Evolutionary conservation across 2,888 invertebrate genomes (phyloP), one percentile per base, ranked within the genome.

Genomic region (Heterodera filipjevi): DNA sequence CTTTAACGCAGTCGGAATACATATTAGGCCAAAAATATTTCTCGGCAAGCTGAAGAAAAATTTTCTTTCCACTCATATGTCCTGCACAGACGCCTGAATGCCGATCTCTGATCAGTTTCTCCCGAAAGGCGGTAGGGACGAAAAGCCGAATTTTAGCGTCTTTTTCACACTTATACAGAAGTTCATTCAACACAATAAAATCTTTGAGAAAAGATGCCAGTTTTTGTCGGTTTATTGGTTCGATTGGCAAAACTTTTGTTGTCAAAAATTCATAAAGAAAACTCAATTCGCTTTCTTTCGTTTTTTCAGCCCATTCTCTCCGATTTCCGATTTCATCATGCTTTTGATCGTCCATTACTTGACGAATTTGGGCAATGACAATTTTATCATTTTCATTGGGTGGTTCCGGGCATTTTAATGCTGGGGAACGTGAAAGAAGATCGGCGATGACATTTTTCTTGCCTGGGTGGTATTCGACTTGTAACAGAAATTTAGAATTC

Each of bases 61-160:
- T 80, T 49, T 82, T 83, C 39, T 71, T 53, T 35, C 49, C 80
- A 30, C 77, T 76, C 27, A 83, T 75, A 53, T 84, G 84, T 16
- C 80, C 84, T 8, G 81, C 79, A 10, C 76, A 68, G 3, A 35
- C 27, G 16, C 77, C 77, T 0, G n/a, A 66, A 70, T 84, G 84
- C 33, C 79, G 77, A 0, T 82, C 80, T 8, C 66, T 27, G 27
- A 82, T 70, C 10, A 83, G 12, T 16, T 72, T 35, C 5, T 19
- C 10, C n/a, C 64, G 76, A 5, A 78, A 16, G 5, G 71, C 46
- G 5, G 10, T 10, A 0, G 83, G 83, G 14, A 83, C 59, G 46
- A 49, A 44, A 27, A 77, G n/a, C 8, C n/a, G n/a, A n/a, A n/a
- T n/a, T n/a, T n/a, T n/a, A n/a, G n/a, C n/a, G n/a, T n/a, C n/a